Evolutionary conservation across 2,888 invertebrate genomes (phyloP).

Genomic region (Oscheius sp.): DNA sequence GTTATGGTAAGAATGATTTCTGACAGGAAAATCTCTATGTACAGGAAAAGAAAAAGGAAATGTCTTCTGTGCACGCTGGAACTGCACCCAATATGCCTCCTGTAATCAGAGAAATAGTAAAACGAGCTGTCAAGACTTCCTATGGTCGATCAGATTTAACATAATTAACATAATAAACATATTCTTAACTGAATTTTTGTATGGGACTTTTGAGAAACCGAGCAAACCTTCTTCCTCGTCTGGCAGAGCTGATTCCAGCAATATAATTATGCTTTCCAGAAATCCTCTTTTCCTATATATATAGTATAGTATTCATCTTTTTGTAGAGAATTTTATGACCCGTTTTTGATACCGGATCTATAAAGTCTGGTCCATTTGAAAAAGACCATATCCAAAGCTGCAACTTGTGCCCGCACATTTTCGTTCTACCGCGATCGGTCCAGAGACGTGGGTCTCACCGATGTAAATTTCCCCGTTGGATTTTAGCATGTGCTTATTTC

Average conservation of each 20-base stretch:
- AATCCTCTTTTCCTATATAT: background rate
- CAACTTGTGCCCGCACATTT: too few species aligned
- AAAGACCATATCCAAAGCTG: too few species aligned
- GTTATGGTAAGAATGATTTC: background rate
- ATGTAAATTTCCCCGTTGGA: background rate
- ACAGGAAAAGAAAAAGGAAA: background rate
- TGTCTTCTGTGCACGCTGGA: background rate
- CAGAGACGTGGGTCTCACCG: background rate
- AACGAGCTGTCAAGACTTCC: background rate
- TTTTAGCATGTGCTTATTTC: background rate
- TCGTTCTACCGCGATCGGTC: background rate
- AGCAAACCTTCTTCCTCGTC: too few species aligned
- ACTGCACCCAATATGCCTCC: conserved; percentile 1
- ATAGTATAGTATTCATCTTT: too few species aligned
- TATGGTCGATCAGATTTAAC: background rate
- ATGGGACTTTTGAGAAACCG: too few species aligned
- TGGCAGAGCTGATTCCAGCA: background rate
- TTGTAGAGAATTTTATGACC: background rate
- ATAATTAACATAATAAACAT: background rate
- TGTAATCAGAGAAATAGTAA: background rate
- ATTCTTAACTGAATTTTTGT: too few species aligned
- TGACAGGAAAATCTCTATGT: background rate
- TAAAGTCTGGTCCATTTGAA: too few species aligned
- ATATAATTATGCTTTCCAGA: background rate
- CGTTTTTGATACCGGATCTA: background rate